These are phyloP conservation scores for Trachythela sp. DNA, from an alignment of 64 coral and sea anemone species.

Conservation along the genomic window DNA sequence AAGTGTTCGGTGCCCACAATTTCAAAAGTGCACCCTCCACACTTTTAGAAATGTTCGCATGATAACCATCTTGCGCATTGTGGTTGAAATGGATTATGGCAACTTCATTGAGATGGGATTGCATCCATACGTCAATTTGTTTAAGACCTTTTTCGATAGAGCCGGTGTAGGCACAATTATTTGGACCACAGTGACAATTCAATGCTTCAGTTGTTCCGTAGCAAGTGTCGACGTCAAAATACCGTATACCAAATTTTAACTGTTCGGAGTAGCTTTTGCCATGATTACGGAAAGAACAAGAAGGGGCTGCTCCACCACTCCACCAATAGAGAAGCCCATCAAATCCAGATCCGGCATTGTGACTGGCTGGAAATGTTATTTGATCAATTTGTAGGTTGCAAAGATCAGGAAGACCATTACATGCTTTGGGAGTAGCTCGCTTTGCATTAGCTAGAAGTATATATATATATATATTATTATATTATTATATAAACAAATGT, in stretches of 20 bases:
- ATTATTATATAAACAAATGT: no score
- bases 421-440: not conserved
- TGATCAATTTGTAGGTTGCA: constrained; percentile 49
- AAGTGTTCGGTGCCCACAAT: not conserved
- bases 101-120: constrained; percentile 18
- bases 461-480: no score
- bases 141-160: constrained; percentile 25
- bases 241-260: constrained; percentile 35
- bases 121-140: constrained; percentile 30
- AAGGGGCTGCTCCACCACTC: not conserved
- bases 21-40: not conserved
- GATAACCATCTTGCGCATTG: not conserved
- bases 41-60: not conserved
- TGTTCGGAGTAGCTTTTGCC: constrained; percentile 23
- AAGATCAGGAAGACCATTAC: constrained; percentile 57
- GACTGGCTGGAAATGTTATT: constrained; percentile 58
- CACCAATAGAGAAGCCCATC: constrained; percentile 48
- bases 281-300: constrained; percentile 55
- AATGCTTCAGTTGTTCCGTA: constrained; percentile 13
- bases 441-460: no score
- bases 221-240: constrained; percentile 56
- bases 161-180: not conserved
- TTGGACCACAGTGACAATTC: not conserved
- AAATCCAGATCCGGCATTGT: constrained; percentile 66
- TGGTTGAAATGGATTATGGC: constrained; percentile 23